These are phyloP conservation scores for Hemitrygon akajei DNA, from an alignment of 2,797 vertebrate genomes.

Conservation along the genomic window DNA sequence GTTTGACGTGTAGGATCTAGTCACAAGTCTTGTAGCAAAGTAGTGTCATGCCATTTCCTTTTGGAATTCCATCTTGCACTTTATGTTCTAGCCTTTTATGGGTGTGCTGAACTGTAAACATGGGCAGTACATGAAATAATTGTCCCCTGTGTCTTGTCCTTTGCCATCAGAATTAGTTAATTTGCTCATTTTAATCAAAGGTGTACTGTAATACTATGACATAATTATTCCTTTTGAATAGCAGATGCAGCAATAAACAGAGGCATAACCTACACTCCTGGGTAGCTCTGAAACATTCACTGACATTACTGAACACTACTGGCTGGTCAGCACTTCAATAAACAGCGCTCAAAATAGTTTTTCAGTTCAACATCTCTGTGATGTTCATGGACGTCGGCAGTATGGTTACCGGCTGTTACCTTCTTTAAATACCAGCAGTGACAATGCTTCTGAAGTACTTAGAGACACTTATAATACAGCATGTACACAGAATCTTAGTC, in stretches of 20 bases:
- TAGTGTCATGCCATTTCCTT: no score
- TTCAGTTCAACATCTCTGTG: neutral
- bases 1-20: neutral
- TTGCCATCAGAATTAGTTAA: neutral
- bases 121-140: neutral
- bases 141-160: neutral
- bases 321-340: neutral
- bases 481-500: no score
- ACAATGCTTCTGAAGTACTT: neutral
- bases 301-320: neutral
- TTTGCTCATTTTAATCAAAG: neutral
- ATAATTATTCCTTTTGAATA: neutral
- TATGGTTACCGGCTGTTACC: neutral
- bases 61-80: neutral
- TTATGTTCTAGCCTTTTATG: neutral
- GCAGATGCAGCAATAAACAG: neutral
- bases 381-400: neutral
- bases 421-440: neutral
- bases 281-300: neutral
- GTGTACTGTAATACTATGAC: neutral
- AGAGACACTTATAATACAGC: no score
- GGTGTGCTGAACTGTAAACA: neutral
- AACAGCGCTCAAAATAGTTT: neutral
- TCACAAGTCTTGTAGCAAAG: no score
- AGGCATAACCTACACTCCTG: neutral